Percentiles rank a stretch among this genome's conserved stretches.
Evolutionary conservation across 2,797 vertebrate species (phyloP).

Genomic region (Amblyraja radiata): DNA sequence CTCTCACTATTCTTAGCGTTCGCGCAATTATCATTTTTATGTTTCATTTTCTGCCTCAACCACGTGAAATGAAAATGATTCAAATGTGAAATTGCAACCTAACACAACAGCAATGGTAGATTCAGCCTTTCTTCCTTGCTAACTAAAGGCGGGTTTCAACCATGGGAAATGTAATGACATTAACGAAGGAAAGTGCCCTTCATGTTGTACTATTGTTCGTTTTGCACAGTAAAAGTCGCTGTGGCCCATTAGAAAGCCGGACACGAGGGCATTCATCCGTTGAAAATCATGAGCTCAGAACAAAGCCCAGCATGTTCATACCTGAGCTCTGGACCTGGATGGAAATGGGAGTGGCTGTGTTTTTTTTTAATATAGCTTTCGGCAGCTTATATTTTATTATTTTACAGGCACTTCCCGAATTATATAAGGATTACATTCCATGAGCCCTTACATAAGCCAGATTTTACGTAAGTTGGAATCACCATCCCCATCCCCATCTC

Average conservation of each 20-base stretch:
- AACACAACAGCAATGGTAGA: not conserved
- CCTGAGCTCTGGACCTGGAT: not conserved
- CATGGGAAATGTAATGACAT: not conserved
- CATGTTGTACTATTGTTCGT: not conserved
- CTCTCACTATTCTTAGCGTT: not conserved
- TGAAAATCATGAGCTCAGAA: not conserved
- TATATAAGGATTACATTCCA: no score
- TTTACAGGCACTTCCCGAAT: no score
- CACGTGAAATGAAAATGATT: not conserved
- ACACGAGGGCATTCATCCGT: not conserved
- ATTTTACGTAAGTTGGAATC: no score
- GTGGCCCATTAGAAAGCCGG: not conserved
- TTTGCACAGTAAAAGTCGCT: not conserved
- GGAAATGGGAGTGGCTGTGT: not conserved
- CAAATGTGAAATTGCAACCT: not conserved
- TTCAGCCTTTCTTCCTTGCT: not conserved
- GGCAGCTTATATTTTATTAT: not conserved
- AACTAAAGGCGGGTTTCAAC: not conserved
- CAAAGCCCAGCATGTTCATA: not conserved
- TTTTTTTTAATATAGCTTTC: not conserved
- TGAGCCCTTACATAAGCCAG: no score
- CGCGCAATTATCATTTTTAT: not conserved
- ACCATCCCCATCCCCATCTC: no score
- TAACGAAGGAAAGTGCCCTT: not conserved
- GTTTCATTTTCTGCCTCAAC: not conserved